Evolutionary conservation across 1,140 invertebrate genomes (phyloP), one percentile per base, ranked within the genome.

Genomic region (Monomorium pharaonis): DNA sequence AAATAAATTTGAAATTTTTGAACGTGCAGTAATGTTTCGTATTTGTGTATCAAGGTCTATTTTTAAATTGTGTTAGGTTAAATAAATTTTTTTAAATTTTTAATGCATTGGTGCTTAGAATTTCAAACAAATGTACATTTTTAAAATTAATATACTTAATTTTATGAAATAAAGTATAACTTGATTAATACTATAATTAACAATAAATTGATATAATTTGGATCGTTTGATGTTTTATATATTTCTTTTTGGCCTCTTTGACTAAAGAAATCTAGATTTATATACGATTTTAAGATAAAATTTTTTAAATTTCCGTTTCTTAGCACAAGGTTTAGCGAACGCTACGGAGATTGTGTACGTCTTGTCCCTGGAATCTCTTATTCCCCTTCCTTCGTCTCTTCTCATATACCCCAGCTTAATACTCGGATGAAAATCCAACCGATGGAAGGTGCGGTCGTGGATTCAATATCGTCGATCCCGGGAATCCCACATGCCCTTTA

Each of bases 401-500:
- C n/a, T 47, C 18, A 9, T 3, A 54, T 2, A 14, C 30, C 14
- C 24, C 10, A 58, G 51, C 37, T 83, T 72, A 56, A 81, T 44
- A 58, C 33, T 70, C 12, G 21, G 2, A 74, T 27, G 60, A 72
- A 83, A 63, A 27, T 56, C 16, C 47, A 69, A 5, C 37, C 67
- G 30, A 16, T 21, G 65, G 18, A 74, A 60, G 30, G 69, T 67
- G 51, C 51, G 51, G 42, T 70, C 37, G 24, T 44, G 65, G 24
- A 72, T 83, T 74, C 67, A 83, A 74, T 83, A 83, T 58, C 77
- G 30, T 14, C 51, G 51, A 58, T 30, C 18, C 24, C n/a, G 18
- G 78, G 42, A 72, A 83, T 74, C 78, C 67, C 37, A 16, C 51
- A 16, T 54, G 67, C 37, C 51, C n/a, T 60, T 83, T 47, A 74